phyloP scores from a whole-genome alignment of 1,140 invertebrate species.

The Fopius arisanus region DNA sequence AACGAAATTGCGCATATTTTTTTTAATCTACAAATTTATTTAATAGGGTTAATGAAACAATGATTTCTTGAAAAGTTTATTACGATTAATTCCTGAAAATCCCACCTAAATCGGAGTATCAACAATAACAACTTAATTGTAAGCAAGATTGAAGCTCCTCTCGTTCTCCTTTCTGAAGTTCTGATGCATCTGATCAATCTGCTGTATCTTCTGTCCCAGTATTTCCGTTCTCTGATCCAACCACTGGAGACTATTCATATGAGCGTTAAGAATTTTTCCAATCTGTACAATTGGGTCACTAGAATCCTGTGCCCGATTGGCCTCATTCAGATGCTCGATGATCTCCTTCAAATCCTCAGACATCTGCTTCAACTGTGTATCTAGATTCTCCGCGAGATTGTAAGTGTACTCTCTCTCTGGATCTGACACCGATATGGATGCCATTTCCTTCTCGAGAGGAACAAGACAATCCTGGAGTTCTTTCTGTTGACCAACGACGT shows the following conservation, averaged over 20 bases:
- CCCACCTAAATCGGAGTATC: neutral
- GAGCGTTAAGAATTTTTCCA: conserved; percentile 92
- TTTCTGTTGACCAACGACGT: conserved; percentile 88
- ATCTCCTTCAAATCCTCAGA: conserved; percentile 94
- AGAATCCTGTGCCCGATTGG: conserved; percentile 82
- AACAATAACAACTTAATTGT: conserved; percentile 49
- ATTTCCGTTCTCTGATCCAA: conserved; percentile 80
- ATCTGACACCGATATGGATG: conserved; percentile 77
- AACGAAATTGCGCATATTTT: too few species aligned
- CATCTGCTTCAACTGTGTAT: conserved; percentile 93
- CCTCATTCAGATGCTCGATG: conserved; percentile 92
- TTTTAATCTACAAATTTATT: too few species aligned
- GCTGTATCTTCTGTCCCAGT: conserved; percentile 81
- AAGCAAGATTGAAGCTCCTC: conserved; percentile 69
- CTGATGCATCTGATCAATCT: conserved; percentile 84
- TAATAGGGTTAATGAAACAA: too few species aligned
- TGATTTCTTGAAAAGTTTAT: neutral
- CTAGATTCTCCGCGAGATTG: conserved; percentile 86
- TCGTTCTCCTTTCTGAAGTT: conserved; percentile 80
- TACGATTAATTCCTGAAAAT: neutral
- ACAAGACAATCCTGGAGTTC: conserved; percentile 88
- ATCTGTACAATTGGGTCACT: conserved; percentile 92
- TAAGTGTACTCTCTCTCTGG: conserved; percentile 88
- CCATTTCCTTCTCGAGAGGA: conserved; percentile 84
- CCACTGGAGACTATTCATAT: conserved; percentile 96